Percentiles rank a stretch among this genome's conserved stretches.
phyloP scores from a whole-genome alignment of 2,113 vertebrate genomes.

The Ammodytes dubius region DNA sequence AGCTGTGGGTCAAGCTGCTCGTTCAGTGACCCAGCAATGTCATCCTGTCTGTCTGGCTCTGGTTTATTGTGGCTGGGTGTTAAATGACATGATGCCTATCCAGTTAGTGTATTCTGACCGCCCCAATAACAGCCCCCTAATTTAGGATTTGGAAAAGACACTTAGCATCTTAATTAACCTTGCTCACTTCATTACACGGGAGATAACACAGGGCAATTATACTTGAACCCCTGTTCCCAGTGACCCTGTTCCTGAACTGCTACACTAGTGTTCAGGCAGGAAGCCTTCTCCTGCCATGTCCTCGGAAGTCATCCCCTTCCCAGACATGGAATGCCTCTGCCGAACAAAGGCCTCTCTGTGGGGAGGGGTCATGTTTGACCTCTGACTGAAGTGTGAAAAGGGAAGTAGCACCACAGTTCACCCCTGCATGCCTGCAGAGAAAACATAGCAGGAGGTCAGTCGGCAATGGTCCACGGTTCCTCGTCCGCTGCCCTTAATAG shows the following conservation, averaged over 20 bases:
- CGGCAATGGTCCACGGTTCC: conserved; percentile 27
- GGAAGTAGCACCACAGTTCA: conserved; percentile 65
- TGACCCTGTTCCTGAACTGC: conserved; percentile 39
- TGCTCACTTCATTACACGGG: conserved; percentile 24
- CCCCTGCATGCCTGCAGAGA: conserved; percentile 69
- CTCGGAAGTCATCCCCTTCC: conserved; percentile 32
- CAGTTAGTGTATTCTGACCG: background rate
- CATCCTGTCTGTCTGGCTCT: conserved; percentile 28
- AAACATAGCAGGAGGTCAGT: conserved; percentile 67
- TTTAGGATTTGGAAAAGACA: conserved; percentile 48
- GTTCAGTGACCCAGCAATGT: conserved; percentile 16
- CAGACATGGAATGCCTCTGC: conserved; percentile 66
- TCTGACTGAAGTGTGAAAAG: conserved; percentile 75
- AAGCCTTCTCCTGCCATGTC: conserved; percentile 18
- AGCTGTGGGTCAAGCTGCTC: conserved; percentile 5
- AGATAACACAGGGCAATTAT: conserved; percentile 29
- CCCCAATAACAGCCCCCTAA: conserved; percentile 30
- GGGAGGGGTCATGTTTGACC: conserved; percentile 60
- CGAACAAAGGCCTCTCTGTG: conserved; percentile 70
- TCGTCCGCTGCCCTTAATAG: conserved; percentile 32
- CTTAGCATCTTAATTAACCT: conserved; percentile 29
- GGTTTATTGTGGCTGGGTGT: conserved; percentile 32
- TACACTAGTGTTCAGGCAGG: conserved; percentile 19
- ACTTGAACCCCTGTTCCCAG: conserved; percentile 17
- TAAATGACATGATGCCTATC: conserved; percentile 25